Base-by-base conservation (phyloP, 2,797 vertebrate genomes). In the Acomys russatus region DNA sequence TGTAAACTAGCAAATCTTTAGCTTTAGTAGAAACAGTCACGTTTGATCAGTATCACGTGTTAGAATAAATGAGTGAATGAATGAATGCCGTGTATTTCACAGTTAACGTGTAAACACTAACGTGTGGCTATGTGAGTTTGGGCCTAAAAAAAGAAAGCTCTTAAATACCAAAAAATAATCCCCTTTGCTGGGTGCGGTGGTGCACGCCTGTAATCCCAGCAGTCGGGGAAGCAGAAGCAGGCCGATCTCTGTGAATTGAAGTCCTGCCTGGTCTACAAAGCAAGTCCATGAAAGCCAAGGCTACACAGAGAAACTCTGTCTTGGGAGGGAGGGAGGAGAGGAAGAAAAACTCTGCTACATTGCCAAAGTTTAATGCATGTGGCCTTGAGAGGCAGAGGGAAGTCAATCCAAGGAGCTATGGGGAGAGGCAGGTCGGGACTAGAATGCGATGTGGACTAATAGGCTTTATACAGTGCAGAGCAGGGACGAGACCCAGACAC, bases 101-200 rank as follows among this genome's bases (percentile, higher is more conserved):
- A 9, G 18, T 78, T 68, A 56, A 7, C 86, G 91, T 92, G 94
- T 70, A 79, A 64, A 82, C 25, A 70, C 59, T 63, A 90, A 86
- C 2, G 54, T 3, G 56, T 33, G 20, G 59, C 59, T 66, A 9
- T 44, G 54, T 28, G 63, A 56, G 64, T 73, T 74, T 28, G 71
- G 44, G 33, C 12, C 71, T 38, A 18, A 59, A 80, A 74, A 25
- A 68, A 74, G 38, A 54, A 28, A 54, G 23, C 15, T 33, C n/a
- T 90, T 91, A 38, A n/a, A 51, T 18, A 35, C 74, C 35, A 12
- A 54, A 54, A 76, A 90, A 71, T 78, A 80, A 97, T 12, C 6
- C 30, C 44, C 4, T 4, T 44, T 4, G 44, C 44, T 44, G 44
- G 44, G 44, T 44, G 44, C 4, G 44, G 44, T 44, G 44, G 44